phyloP scores from a whole-genome alignment of 1,140 invertebrate species.

The Mercenaria mercenaria region DNA sequence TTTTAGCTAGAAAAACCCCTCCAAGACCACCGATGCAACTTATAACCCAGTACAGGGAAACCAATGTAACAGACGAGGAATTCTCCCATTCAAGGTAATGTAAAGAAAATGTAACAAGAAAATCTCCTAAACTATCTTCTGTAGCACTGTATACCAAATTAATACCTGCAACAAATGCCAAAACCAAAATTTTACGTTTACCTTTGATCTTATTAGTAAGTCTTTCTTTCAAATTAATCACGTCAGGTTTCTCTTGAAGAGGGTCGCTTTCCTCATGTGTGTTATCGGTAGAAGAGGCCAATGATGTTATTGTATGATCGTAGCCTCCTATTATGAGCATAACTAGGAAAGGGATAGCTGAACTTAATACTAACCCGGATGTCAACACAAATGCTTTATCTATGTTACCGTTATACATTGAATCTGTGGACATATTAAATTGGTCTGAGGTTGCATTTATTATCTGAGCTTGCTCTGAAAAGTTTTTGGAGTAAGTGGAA shows the following conservation, averaged over 20 bases:
- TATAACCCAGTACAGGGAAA: conserved; percentile 73
- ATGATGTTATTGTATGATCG: neutral
- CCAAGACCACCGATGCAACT: conserved; percentile 71
- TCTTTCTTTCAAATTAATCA: neutral
- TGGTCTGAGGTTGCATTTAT: too few relatives aligned
- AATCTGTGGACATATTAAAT: too few relatives aligned
- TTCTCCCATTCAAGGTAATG: conserved; percentile 75
- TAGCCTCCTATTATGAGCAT: conserved; percentile 11
- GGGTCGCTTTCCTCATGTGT: neutral
- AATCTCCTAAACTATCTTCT: conserved; percentile 73
- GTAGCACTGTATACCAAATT: conserved; percentile 68
- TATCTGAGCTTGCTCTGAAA: too few relatives aligned
- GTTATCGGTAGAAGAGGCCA: neutral
- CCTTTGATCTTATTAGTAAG: conserved; percentile 25
- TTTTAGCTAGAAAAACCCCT: conserved; percentile 70
- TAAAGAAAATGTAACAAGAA: conserved; percentile 71
- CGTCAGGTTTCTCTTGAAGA: neutral
- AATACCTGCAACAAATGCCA: conserved; percentile 60
- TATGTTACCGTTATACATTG: neutral
- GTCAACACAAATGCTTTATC: conserved; percentile 42
- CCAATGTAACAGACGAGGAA: conserved; percentile 64
- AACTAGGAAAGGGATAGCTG: conserved; percentile 32
- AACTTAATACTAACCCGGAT: neutral
- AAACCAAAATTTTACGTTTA: conserved; percentile 43
- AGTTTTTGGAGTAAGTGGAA: too few relatives aligned